Percentiles rank a stretch among this genome's conserved stretches.
These are phyloP conservation scores for Xenopus petersii DNA, from an alignment of 2,797 vertebrate species.

Conservation along the genomic window DNA sequence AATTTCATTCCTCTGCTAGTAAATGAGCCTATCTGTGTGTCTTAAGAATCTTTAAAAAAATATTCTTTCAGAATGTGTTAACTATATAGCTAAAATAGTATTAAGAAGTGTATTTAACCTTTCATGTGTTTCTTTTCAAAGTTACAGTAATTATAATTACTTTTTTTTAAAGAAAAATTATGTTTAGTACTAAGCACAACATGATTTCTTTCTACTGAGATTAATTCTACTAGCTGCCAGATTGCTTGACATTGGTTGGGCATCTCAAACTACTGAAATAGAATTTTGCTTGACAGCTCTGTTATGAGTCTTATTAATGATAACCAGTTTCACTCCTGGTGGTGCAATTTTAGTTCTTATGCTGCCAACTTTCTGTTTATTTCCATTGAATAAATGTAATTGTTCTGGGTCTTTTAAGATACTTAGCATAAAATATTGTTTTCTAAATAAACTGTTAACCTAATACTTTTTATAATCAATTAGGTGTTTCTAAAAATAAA, in stretches of 20 bases:
- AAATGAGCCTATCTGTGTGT: too few relatives aligned
- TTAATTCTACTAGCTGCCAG: conserved; percentile 37
- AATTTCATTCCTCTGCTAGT: too few relatives aligned
- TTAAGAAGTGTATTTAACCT: too few relatives aligned
- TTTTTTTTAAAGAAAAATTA: not conserved
- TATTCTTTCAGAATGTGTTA: too few relatives aligned
- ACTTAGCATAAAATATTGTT: not conserved
- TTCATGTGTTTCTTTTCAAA: too few relatives aligned
- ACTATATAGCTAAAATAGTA: too few relatives aligned
- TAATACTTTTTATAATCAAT: not conserved
- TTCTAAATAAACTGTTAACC: not conserved
- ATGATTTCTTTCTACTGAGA: conserved; percentile 30
- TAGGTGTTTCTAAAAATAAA: too few relatives aligned
- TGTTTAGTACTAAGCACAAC: conserved; percentile 17
- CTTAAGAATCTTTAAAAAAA: too few relatives aligned
- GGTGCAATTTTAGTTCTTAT: conserved; percentile 28
- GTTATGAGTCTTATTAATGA: conserved; percentile 42
- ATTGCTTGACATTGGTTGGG: conserved; percentile 42
- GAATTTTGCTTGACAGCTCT: conserved; percentile 40
- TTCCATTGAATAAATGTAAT: conserved; percentile 12
- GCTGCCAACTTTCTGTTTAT: conserved; percentile 40
- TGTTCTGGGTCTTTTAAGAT: conserved; percentile 1
- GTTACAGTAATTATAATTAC: not conserved
- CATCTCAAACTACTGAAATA: conserved; percentile 42
- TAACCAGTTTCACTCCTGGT: conserved; percentile 39